Evolutionary conservation across 2,888 invertebrate species (phyloP), one percentile per base, ranked within the genome.

Genomic region (Zelleria hepariella): DNA sequence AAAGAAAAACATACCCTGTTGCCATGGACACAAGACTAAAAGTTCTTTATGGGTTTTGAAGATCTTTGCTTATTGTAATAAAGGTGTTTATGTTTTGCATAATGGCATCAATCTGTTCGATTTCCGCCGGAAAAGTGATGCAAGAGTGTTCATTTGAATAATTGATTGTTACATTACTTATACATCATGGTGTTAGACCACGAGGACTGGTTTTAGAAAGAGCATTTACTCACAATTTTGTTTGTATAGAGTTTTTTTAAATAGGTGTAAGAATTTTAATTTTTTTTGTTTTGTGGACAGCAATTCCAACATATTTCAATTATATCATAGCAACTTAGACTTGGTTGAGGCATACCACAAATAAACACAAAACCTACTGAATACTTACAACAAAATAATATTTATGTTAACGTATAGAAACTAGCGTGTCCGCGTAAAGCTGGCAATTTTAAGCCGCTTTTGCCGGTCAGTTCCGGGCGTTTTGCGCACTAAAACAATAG

Each of bases 401-500:
- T 23, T 4, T 25, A n/a, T 25, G n/a, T n/a, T n/a, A n/a, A n/a
- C 25, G 21, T 10, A 42, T 55, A 21, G 27, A 20, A 55, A 55
- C 10, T 27, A n/a, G 18, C 24, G 26, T 54, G 26, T 15, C 54
- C 32, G 48, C 59, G n/a, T n/a, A n/a, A n/a, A n/a, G n/a, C n/a
- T n/a, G n/a, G n/a, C n/a, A n/a, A n/a, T n/a, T n/a, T n/a, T n/a
- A n/a, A n/a, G n/a, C n/a, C n/a, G n/a, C n/a, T n/a, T n/a, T n/a
- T n/a, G n/a, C n/a, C n/a, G 32, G 56, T 51, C 21, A 15, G 59
- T 54, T 59, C 48, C 56, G 56, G 59, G 20, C 59, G 48, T 59
- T 59, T 27, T 20, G 8, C 25, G 26, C 21, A n/a, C 32, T 42
- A 42, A 49, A 26, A 59, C 59, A 59, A 59, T 59, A 27, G 59